Evolutionary conservation across 2,888 invertebrate species (phyloP).

Genomic region (Rhimphoctona megacephalus): DNA sequence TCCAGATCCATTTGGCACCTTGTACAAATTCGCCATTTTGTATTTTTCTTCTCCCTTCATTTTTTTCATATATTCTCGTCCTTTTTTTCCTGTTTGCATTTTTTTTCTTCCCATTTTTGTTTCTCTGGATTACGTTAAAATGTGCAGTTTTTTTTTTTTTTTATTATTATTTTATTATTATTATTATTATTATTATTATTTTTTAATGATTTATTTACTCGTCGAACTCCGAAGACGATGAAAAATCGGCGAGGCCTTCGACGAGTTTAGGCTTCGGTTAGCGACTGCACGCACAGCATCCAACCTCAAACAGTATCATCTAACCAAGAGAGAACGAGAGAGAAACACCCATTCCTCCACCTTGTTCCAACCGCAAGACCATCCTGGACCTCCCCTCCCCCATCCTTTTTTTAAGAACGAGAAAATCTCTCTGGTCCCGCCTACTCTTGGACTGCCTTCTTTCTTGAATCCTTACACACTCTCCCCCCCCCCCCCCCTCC

Average conservation of each 20-base stretch:
- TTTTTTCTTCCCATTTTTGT: background rate
- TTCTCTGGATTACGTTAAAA: background rate
- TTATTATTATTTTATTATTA: slow-evolving; percentile 8
- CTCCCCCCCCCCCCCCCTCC: slow-evolving; percentile 22
- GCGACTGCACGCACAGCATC: slow-evolving; percentile 83
- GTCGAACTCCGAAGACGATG: slow-evolving; percentile 27
- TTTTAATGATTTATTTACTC: background rate
- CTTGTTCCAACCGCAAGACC: slow-evolving; percentile 54
- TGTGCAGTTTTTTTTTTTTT: background rate
- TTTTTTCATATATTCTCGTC: background rate
- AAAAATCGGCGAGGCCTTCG: slow-evolving; percentile 75
- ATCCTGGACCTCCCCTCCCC: slow-evolving; percentile 70
- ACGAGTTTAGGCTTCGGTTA: slow-evolving; percentile 82
- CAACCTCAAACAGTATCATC: slow-evolving; percentile 79
- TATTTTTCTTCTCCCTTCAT: slow-evolving; percentile 1
- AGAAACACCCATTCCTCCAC: slow-evolving; percentile 73
- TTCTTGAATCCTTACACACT: slow-evolving; percentile 59
- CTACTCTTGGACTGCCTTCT: slow-evolving; percentile 74
- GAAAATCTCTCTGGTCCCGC: slow-evolving; percentile 79
- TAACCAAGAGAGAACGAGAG: slow-evolving; percentile 66
- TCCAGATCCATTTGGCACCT: background rate
- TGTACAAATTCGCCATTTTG: background rate
- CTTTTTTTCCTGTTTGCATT: background rate
- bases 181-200: no score
- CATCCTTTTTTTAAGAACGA: slow-evolving; percentile 78